Evolutionary conservation across 2,113 vertebrate species (phyloP), one percentile per base, ranked within the genome.

Genomic region (Pelvicachromis taeniatus): DNA sequence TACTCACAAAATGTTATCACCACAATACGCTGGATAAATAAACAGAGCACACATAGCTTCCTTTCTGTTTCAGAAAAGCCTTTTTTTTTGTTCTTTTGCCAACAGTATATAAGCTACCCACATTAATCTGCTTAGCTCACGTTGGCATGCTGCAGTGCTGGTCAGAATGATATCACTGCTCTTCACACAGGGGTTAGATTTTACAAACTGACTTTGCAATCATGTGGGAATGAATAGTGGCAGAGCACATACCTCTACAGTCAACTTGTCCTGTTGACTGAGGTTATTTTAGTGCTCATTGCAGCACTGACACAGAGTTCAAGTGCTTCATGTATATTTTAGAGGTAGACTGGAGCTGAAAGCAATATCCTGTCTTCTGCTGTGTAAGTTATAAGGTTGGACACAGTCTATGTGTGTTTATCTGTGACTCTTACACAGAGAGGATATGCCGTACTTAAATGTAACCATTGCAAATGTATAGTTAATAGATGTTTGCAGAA

Each of bases 271-370:
- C 68, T 8, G 59, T 14, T 16, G 35, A 48, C 59, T 26, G 80
- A 82, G 65, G 77, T 38, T 35, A 78, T 83, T 81, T 61, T 5
- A 68, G 42, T 26, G 52, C 79, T 85, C 2, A 3, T 61, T 82
- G 50, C 53, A 56, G 77, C 45, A 8, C 45, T 38, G 38, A 84
- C 83, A 82, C 52, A 29, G 6, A 78, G 85, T 84, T 87, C 79
- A 89, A 89, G 48, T 38, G 83, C 78, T 75, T 91, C 68, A 85
- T 92, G 78, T 84, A 86, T 85, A 88, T 88, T 92, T 93, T 65
- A 89, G 65, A 87, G 31, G 6, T 45, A 84, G 81, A 80, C 45
- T 70, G 56, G 77, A 17, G 82, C 87, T 80, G 21, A 5, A 29
- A 63, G 80, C 75, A 11, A 21, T 19, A 56, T 61, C 79, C 79